Evolutionary conservation across 1,140 invertebrate species (phyloP).

Genomic region (Aphaenogaster rudis): DNA sequence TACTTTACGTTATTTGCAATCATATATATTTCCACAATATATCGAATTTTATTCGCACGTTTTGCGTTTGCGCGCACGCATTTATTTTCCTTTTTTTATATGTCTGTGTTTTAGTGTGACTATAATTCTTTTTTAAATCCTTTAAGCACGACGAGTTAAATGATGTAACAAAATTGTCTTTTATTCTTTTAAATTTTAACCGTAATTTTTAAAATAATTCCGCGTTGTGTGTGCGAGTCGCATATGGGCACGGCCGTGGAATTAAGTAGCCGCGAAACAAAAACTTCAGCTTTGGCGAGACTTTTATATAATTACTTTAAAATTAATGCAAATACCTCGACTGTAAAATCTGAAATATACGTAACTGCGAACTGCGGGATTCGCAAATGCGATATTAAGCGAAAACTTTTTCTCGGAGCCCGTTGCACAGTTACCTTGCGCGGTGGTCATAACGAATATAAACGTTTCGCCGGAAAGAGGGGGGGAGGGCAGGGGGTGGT

Average conservation of each 20-base stretch:
- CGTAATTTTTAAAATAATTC: conserved; percentile 28
- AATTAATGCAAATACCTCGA: conserved; percentile 58
- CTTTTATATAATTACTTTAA: conserved; percentile 47
- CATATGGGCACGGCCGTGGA: background rate
- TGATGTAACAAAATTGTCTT: conserved; percentile 6
- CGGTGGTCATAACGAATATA: conserved; percentile 11
- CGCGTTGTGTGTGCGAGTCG: background rate
- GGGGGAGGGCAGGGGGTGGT: background rate
- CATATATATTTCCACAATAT: background rate
- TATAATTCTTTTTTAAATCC: background rate
- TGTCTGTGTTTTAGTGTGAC: background rate
- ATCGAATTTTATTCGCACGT: background rate
- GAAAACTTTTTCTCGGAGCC: conserved; percentile 51
- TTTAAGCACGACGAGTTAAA: conserved; percentile 7
- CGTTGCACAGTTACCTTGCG: conserved; percentile 17
- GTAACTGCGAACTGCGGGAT: conserved; percentile 43
- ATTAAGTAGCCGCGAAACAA: conserved; percentile 41
- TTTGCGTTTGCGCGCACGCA: background rate
- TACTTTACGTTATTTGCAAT: background rate
- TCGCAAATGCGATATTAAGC: conserved; percentile 61
- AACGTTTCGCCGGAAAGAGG: conserved; percentile 5
- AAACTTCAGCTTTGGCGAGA: conserved; percentile 26
- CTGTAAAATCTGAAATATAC: conserved; percentile 51
- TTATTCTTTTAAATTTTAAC: conserved; percentile 12
- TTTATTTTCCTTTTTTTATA: background rate